Base-by-base conservation (phyloP, 2,888 invertebrate species). In the Hedychridium roseum region DNA sequence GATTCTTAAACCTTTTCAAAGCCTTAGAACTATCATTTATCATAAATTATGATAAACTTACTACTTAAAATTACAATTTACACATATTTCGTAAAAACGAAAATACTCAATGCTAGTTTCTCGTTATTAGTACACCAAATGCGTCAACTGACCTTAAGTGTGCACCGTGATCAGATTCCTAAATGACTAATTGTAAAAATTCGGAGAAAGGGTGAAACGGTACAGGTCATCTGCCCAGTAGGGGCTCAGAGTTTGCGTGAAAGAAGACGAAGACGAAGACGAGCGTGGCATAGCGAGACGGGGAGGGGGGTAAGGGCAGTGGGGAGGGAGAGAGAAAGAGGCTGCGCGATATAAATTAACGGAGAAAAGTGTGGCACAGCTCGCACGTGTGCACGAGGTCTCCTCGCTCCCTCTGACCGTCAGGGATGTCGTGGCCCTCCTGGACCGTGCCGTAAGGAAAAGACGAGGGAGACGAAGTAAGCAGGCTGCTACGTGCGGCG, bases 381-480 rank as follows among this genome's bases (percentile, higher is more conserved):
- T 34, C 43, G 40, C 46, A 49, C 60, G 59, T 50, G 55, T 56
- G 60, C 46, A 43, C 43, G 31, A 39, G 41, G 43, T 35, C 16
- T 35, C 38, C 32, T 34, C 50, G 50, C 56, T 45, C n/a, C n/a
- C n/a, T n/a, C n/a, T n/a, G n/a, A n/a, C n/a, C n/a, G 50, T 48
- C 56, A 54, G 62, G 59, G 63, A 64, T 64, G 65, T 56, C n/a
- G n/a, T 47, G 58, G 60, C 60, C 51, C 70, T 66, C 68, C 68
- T 63, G 68, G 60, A 68, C 48, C 50, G 58, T 46, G 34, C 41
- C 30, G 42, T 17, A 18, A 34, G 20, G 18, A 28, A 27, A 15
- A 40, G 38, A 27, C 12, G 14, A 21, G 21, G 9, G 17, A 28
- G 18, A 11, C 17, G 12, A 11, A 21, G 2, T 14, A 31, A 16